These are phyloP conservation scores for Bombus balteatus DNA, from an alignment of 1,140 invertebrate genomes.

Conservation along the genomic window DNA sequence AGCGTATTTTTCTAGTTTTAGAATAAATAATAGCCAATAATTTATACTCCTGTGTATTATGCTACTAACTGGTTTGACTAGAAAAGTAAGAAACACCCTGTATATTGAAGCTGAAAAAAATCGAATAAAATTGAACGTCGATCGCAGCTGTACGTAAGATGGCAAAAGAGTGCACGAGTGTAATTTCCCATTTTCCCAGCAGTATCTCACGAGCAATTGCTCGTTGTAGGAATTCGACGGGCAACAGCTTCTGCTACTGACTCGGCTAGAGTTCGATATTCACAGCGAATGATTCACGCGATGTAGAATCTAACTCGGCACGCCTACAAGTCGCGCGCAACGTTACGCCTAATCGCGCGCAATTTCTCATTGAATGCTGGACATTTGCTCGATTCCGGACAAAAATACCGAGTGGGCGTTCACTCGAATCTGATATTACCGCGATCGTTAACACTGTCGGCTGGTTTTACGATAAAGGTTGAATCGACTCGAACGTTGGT, in stretches of 20 bases:
- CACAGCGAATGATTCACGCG: constrained; percentile 28
- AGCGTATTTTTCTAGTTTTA: no score
- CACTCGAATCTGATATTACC: constrained; percentile 40
- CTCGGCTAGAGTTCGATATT: constrained; percentile 9
- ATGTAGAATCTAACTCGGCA: constrained; percentile 3
- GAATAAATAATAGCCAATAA: no score
- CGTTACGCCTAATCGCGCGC: constrained; percentile 33
- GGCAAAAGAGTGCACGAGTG: no score
- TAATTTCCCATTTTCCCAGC: no score
- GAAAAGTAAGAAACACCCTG: no score
- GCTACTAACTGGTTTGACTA: no score
- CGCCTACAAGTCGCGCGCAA: constrained; percentile 32
- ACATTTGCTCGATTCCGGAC: not conserved
- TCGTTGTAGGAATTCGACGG: not conserved
- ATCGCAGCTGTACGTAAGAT: no score
- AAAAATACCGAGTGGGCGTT: constrained; percentile 31
- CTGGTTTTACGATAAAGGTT: not conserved
- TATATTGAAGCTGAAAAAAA: no score
- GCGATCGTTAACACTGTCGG: constrained; percentile 7
- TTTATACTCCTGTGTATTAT: no score
- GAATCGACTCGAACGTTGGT: not conserved
- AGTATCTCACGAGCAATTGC: not conserved
- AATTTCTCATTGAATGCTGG: constrained; percentile 29
- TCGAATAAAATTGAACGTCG: no score
- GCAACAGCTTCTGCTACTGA: not conserved